Evolutionary conservation across 1,140 invertebrate genomes (phyloP), one percentile per base, ranked within the genome.

Genomic region (Heliconius melpomene): DNA sequence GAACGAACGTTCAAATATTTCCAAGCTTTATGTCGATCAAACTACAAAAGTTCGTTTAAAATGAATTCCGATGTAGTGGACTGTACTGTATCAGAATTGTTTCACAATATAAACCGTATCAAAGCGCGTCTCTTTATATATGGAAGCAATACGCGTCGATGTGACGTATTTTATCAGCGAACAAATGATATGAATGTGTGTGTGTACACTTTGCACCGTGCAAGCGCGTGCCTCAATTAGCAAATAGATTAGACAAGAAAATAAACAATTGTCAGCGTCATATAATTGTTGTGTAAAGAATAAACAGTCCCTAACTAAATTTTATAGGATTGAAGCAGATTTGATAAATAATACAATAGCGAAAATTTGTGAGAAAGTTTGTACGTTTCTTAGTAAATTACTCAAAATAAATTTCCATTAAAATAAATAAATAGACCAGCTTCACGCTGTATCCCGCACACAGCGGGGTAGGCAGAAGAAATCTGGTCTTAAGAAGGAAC

Each of bases 191-290:
- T 84, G 29, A 74, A 70, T 75, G 80, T 83, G 75, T 87, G 84
- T 60, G 79, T 81, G 82, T 86, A 87, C 87, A 90, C 86, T 91
- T 92, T 91, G 87, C 89, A 91, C 88, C 89, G 83, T 85, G 82
- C 77, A 72, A 84, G 82, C 87, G 87, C 87, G 87, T 90, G 90
- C 85, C 79, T 80, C 71, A 72, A 79, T 81, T 79, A 80, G 74
- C 74, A 74, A 80, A 84, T 82, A 82, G 79, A 78, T 77, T 81
- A 78, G 20, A 71, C 46, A 29, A 72, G 74, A 73, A 82, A 74
- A 82, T 75, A 82, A 78, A 79, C 66, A 81, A 79, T 78, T 46
- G 23, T 38, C 13, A 70, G 9, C 60, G 26, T 77, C 71, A n/a
- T 72, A 23, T 72, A 26, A 66, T 66, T 66, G 23, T 38, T 72